A percentile compares a stretch with the other conserved stretches of the same genome.
Conservation (phyloP, 2,113 vertebrate genomes). For the Paradisaea rubra region DNA sequence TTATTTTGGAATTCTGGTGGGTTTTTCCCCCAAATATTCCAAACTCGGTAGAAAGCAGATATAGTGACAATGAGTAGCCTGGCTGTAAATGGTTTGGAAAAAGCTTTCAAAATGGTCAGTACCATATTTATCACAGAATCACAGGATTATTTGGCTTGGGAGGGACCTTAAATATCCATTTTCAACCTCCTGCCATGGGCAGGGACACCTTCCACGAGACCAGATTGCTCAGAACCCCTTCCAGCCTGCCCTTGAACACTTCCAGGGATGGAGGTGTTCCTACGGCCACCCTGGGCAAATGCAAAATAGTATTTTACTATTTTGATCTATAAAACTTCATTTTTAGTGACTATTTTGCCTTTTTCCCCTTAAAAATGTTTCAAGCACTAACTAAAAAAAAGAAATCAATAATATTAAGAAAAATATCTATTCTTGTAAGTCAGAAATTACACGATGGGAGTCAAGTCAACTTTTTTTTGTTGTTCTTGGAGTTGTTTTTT, state of each 20-base stretch:
- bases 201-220: background rate
- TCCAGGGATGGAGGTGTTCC: background rate
- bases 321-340: background rate
- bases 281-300: background rate
- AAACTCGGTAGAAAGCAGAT: background rate
- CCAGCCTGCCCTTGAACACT: background rate
- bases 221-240: background rate
- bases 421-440: background rate
- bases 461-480: background rate
- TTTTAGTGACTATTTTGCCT: background rate
- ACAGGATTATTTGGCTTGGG: background rate
- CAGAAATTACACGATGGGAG: background rate
- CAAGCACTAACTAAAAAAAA: background rate
- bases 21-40: accelerated
- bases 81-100: background rate
- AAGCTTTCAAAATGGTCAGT: background rate
- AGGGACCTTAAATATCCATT: background rate
- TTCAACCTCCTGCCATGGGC: background rate
- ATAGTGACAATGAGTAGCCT: background rate
- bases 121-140: background rate
- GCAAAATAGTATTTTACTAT: background rate
- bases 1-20: background rate
- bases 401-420: background rate
- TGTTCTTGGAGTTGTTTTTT: background rate
- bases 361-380: background rate